Conservation (phyloP, 2,113 vertebrate genomes). For the Silurus meridionalis region DNA sequence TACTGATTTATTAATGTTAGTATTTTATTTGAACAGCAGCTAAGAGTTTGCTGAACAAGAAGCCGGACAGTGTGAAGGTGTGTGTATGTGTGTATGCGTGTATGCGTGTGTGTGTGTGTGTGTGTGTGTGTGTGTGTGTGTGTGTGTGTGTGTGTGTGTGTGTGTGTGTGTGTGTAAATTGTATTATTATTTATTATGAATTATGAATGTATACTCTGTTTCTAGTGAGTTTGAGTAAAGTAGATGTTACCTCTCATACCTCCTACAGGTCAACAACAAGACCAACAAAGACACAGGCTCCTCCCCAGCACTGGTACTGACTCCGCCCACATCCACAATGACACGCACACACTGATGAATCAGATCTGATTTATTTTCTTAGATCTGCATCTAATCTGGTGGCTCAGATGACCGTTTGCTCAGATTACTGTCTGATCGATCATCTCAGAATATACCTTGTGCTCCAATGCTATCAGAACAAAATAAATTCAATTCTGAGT, state of each 20-base stretch:
- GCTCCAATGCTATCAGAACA: neutral
- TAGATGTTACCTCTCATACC: slow-evolving; percentile 56
- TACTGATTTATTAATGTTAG: slow-evolving; percentile 40
- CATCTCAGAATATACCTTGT: neutral
- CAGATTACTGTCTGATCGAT: too few species aligned
- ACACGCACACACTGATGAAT: neutral
- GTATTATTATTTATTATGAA: too few species aligned
- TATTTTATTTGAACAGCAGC: slow-evolving; percentile 63
- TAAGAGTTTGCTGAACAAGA: slow-evolving; percentile 84
- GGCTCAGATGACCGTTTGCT: too few species aligned
- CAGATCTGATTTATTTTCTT: too few species aligned
- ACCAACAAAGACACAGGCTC: slow-evolving; percentile 98
- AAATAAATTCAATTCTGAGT: neutral
- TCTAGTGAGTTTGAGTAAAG: slow-evolving; percentile 26
- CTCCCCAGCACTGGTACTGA: slow-evolving; percentile 91
- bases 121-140: too few species aligned
- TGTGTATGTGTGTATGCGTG: slow-evolving; percentile 40
- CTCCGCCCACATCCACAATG: slow-evolving; percentile 8
- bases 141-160: too few species aligned
- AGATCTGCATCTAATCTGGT: too few species aligned
- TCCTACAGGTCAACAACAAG: slow-evolving; percentile 98
- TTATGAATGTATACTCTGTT: neutral
- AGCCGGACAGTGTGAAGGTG: slow-evolving; percentile 87
- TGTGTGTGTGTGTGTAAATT: too few species aligned
- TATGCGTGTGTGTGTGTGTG: too few species aligned